Evolutionary conservation across 2,888 invertebrate genomes (phyloP), one percentile per base, ranked within the genome.

Genomic region (Cheilosia variabilis): DNA sequence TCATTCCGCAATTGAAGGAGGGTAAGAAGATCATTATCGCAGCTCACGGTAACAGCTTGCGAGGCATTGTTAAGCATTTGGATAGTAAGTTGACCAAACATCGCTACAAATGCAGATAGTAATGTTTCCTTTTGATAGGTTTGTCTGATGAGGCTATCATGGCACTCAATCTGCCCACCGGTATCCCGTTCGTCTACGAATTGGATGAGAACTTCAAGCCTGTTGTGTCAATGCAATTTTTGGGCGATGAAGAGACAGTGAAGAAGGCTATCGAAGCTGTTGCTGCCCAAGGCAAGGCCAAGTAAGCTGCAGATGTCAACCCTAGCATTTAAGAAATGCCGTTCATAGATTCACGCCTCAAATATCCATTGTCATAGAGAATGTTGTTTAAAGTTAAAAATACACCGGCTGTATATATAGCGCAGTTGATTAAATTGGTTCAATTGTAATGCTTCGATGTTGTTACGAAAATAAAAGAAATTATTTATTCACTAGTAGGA

Each of bases 51-150:
- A 97, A 97, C 93, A 97, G 97, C 91, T 94, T 97, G 73, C 93
- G 97, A 89, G 97, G 97, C 88, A 96, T 97, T 89, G 97, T 97
- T 2, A 97, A 97, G 92, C 96, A 97, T 93, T 94, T 97, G 91
- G 97, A 97, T 91, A 93, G 96, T 96, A 93, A 93, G 94, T 92
- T 55, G 10, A 17, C 22, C 10, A 34, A 27, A 43, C 19, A 22
- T 13, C 58, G 22, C 17, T 43, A 37, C 7, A 22, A 19, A 27
- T 24, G n/a, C 24, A 10, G 4, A 45, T 45, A 27, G 47, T 27
- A 13, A n/a, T 50, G 0, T 2, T 10, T 34, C 0, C 31, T 58
- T 55, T 87, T 73, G 77, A 47, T 88, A 96, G 95, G 94, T 88
- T 93, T 96, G 90, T 94, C 94, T 62, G 96, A 96, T 90, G 95